These are phyloP conservation scores for Plusia festucae DNA, from an alignment of 2,888 invertebrate species.

Conservation along the genomic window DNA sequence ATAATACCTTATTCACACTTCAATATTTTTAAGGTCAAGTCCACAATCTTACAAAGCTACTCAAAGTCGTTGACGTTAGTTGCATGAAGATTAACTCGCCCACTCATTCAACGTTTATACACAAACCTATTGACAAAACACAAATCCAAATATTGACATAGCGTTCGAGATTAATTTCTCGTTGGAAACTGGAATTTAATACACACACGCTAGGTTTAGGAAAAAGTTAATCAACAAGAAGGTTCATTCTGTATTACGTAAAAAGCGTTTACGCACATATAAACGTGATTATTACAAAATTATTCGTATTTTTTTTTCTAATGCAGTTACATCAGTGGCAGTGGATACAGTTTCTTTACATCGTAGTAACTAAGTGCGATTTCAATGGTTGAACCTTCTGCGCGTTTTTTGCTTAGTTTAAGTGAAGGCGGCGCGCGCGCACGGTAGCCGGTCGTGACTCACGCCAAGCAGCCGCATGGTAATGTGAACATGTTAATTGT, in stretches of 20 bases:
- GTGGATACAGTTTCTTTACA: neutral
- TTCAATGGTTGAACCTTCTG: slow-evolving; percentile 31
- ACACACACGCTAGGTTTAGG: slow-evolving; percentile 40
- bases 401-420: slow-evolving; percentile 35
- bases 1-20: slow-evolving; percentile 43
- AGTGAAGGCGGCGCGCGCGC: slow-evolving; percentile 55
- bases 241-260: slow-evolving; percentile 8
- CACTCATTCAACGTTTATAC: slow-evolving; percentile 49
- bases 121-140: slow-evolving; percentile 62
- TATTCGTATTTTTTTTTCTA: too few species aligned
- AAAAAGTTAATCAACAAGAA: slow-evolving; percentile 28
- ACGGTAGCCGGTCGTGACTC: slow-evolving; percentile 78
- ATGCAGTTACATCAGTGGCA: too few species aligned
- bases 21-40: slow-evolving; percentile 53
- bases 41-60: slow-evolving; percentile 32
- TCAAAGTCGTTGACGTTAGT: slow-evolving; percentile 51
- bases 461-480: slow-evolving; percentile 64
- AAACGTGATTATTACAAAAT: neutral
- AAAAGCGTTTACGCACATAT: neutral
- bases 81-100: slow-evolving; percentile 53
- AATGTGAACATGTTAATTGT: slow-evolving; percentile 79
- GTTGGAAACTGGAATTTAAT: slow-evolving; percentile 59
- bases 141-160: slow-evolving; percentile 64
- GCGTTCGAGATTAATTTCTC: slow-evolving; percentile 62
- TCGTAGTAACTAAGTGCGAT: slow-evolving; percentile 2